Conservation (phyloP, 1,140 invertebrate genomes). For the Solenopsis fugax region DNA sequence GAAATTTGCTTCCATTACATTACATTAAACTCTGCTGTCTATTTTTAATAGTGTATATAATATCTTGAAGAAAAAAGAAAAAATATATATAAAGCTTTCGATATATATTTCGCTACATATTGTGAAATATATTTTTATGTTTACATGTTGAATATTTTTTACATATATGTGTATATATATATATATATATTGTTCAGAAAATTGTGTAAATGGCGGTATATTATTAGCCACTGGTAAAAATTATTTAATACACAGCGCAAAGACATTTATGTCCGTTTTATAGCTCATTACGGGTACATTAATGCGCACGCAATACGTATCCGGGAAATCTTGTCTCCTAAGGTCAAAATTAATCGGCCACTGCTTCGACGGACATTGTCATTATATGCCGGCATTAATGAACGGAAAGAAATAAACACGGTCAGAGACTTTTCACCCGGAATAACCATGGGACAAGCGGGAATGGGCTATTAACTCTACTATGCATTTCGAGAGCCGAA, state of each 20-base stretch:
- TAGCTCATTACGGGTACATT: constrained; percentile 29
- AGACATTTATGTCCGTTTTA: constrained; percentile 12
- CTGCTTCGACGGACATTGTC: not conserved
- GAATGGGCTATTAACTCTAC: constrained; percentile 23
- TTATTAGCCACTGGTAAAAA: not conserved
- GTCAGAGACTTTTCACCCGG: constrained; percentile 37
- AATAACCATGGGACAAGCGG: not conserved
- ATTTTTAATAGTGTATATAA: not conserved
- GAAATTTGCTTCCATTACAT: too few species aligned
- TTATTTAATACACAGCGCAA: not conserved
- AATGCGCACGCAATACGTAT: not conserved
- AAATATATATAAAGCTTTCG: not conserved
- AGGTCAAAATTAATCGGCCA: constrained; percentile 54
- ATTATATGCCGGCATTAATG: constrained; percentile 3
- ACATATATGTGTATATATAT: too few species aligned
- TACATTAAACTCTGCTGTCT: too few species aligned
- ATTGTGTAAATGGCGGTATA: not conserved
- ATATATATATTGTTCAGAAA: not conserved
- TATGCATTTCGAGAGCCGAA: constrained; percentile 13
- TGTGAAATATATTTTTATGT: not conserved
- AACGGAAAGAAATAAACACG: constrained; percentile 5
- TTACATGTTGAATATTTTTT: not conserved
- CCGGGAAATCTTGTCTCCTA: constrained; percentile 38
- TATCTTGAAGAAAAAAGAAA: not conserved
- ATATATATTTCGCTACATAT: not conserved